Conservation (phyloP, 2,797 vertebrate genomes). For the Fistularia commersonii region DNA sequence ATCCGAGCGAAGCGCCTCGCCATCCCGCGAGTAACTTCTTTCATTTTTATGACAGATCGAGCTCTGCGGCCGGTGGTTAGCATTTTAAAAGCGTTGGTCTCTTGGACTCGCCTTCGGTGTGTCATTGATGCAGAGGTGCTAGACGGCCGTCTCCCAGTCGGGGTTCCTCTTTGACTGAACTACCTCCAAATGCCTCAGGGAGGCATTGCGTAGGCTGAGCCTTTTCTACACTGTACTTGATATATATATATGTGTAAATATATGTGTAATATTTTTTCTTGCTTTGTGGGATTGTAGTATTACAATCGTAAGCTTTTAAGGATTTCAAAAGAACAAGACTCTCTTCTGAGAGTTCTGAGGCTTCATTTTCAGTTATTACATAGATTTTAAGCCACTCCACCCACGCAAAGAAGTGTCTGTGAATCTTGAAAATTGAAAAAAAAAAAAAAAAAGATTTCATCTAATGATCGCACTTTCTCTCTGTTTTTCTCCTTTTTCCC, state of each 20-base stretch:
- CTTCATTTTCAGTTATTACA: too few species aligned
- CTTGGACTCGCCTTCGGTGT: conserved; percentile 15
- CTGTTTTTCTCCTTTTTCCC: conserved; percentile 15
- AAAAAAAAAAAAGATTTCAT: too few species aligned
- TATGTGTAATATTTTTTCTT: too few species aligned
- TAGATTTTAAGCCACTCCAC: too few species aligned
- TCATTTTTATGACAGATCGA: conserved; percentile 17
- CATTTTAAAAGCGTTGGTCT: conserved; percentile 15
- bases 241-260: too few species aligned
- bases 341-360: too few species aligned
- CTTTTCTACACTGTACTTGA: neutral
- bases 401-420: too few species aligned
- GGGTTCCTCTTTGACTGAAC: conserved; percentile 23
- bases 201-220: conserved; percentile 18
- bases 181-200: conserved; percentile 3
- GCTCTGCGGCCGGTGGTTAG: conserved; percentile 15
- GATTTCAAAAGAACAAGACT: too few species aligned
- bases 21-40: conserved; percentile 18
- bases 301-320: too few species aligned
- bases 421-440: too few species aligned
- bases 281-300: too few species aligned
- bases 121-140: conserved; percentile 24
- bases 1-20: conserved; percentile 7
- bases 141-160: conserved; percentile 15
- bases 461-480: too few species aligned